Conservation (phyloP, 2,888 invertebrate genomes). For the Cheilosia soror region DNA sequence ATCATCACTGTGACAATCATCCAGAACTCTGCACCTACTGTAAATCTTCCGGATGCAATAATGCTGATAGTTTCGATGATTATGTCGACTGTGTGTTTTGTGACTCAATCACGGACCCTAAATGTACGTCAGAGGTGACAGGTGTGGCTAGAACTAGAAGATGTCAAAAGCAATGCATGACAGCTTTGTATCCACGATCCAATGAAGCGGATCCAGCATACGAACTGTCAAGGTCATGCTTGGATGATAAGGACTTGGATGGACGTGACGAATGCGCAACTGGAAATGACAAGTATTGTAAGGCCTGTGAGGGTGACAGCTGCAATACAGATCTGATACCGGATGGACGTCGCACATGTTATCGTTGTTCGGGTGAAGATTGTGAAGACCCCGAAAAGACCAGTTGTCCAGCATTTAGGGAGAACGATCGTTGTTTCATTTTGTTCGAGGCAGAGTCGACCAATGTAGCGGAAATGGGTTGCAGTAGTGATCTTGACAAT, state of each 20-base stretch:
- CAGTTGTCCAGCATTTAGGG: slow-evolving; percentile 78
- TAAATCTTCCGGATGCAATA: slow-evolving; percentile 80
- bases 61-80: slow-evolving; percentile 74
- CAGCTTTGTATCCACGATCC: slow-evolving; percentile 78
- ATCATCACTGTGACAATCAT: slow-evolving; percentile 78
- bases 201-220: slow-evolving; percentile 74
- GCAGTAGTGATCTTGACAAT: slow-evolving; percentile 78
- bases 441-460: slow-evolving; percentile 76
- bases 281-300: slow-evolving; percentile 76
- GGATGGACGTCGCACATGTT: slow-evolving; percentile 77
- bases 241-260: slow-evolving; percentile 80
- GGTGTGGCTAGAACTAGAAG: slow-evolving; percentile 75
- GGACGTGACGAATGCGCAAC: slow-evolving; percentile 77
- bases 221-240: slow-evolving; percentile 79
- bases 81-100: slow-evolving; percentile 79
- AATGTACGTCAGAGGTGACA: slow-evolving; percentile 76
- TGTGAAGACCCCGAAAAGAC: slow-evolving; percentile 73
- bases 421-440: slow-evolving; percentile 79
- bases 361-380: slow-evolving; percentile 75
- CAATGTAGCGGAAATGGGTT: slow-evolving; percentile 78
- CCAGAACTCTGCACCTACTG: slow-evolving; percentile 79
- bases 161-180: slow-evolving; percentile 79
- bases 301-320: slow-evolving; percentile 75
- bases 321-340: slow-evolving; percentile 78
- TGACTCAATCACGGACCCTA: slow-evolving; percentile 77